phyloP scores from a whole-genome alignment of 2,888 invertebrate species.

The Oxyscelio sp. region DNA sequence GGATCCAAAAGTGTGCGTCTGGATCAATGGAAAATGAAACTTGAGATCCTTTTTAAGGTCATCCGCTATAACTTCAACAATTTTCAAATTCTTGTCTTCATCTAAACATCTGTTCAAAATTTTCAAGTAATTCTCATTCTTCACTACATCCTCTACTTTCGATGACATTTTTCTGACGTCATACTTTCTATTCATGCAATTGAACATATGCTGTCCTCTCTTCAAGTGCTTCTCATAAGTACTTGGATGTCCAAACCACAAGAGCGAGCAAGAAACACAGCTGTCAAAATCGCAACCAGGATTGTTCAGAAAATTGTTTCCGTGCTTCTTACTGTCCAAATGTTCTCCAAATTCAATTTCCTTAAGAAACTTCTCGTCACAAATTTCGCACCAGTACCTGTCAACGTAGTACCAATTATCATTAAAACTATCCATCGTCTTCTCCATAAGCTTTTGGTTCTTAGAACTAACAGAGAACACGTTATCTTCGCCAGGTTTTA shows the following conservation, averaged over 20 bases:
- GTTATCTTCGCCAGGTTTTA: conserved; percentile 64
- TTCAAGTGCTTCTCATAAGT: conserved; percentile 74
- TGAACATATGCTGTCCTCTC: conserved; percentile 73
- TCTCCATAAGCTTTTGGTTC: not conserved
- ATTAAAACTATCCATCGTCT: not conserved
- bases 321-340: conserved; percentile 54
- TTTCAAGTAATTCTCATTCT: conserved; percentile 30
- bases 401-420: conserved; percentile 77
- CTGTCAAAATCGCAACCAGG: conserved; percentile 31
- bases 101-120: not conserved
- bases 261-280: conserved; percentile 79
- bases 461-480: not conserved
- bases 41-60: not conserved
- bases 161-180: conserved; percentile 67
- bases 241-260: conserved; percentile 72
- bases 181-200: conserved; percentile 75
- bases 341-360: conserved; percentile 79
- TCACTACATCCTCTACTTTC: conserved; percentile 61
- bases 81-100: not conserved
- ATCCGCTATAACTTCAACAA: not conserved
- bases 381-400: conserved; percentile 74
- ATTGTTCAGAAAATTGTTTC: not conserved
- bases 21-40: not conserved
- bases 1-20: not conserved
- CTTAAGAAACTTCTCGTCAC: conserved; percentile 48